A percentile compares a stretch with the other conserved stretches of the same genome.
phyloP scores from a whole-genome alignment of 92 coral and sea anemone genomes.

The Muricea muricata region DNA sequence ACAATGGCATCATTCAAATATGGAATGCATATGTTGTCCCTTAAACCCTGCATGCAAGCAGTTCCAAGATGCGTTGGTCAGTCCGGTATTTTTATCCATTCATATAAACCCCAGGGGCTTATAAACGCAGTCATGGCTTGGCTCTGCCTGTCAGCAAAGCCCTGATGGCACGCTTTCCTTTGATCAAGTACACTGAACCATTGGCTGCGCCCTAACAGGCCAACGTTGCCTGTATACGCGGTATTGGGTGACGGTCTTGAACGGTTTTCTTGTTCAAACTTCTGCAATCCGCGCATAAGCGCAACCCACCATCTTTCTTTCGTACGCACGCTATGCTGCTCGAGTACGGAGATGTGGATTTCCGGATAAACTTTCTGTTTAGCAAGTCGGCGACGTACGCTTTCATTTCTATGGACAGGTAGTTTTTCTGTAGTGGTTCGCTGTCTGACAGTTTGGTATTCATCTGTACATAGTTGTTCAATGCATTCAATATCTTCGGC shows the following conservation, averaged over 20 bases:
- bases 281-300: constrained; percentile 10
- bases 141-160: not conserved
- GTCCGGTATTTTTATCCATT: not conserved
- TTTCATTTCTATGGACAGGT: constrained; percentile 57
- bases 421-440: constrained; percentile 54
- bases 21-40: not conserved
- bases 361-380: constrained; percentile 49
- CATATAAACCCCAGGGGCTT: constrained; percentile 8
- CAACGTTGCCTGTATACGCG: no score
- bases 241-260: no score
- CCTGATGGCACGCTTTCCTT: constrained; percentile 11
- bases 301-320: constrained; percentile 58
- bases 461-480: constrained; percentile 53
- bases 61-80: not conserved
- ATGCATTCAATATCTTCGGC: no score
- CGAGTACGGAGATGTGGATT: constrained; percentile 57
- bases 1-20: not conserved
- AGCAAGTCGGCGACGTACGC: constrained; percentile 51
- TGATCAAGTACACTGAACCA: constrained; percentile 20
- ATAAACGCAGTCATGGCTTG: not conserved
- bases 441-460: constrained; percentile 18
- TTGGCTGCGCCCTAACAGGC: not conserved
- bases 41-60: not conserved
- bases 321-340: constrained; percentile 64
- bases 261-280: no score